A percentile compares a stretch with the other conserved stretches of the same genome.
These are phyloP conservation scores for Bombyx huttoni DNA, from an alignment of 2,888 invertebrate species.

Conservation along the genomic window DNA sequence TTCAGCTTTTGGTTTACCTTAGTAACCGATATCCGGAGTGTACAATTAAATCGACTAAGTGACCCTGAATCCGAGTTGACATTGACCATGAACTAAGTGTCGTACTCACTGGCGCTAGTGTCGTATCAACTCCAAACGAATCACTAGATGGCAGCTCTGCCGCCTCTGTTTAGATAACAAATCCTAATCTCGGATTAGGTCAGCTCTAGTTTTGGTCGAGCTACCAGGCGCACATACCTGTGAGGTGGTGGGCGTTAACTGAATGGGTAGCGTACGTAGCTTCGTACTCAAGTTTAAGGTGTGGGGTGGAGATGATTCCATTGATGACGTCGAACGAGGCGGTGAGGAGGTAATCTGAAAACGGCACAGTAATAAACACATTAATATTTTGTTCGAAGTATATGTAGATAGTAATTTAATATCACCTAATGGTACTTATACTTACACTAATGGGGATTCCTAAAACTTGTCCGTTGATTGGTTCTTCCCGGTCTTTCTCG, in stretches of 20 bases:
- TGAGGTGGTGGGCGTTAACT: constrained; percentile 58
- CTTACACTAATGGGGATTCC: constrained; percentile 64
- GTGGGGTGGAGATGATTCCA: constrained; percentile 45
- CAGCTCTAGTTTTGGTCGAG: constrained; percentile 51
- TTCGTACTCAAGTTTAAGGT: constrained; percentile 59
- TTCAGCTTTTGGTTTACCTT: too few relatives aligned
- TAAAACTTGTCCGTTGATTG: constrained; percentile 51
- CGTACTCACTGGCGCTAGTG: not conserved
- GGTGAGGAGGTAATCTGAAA: constrained; percentile 55
- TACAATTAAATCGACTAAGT: not conserved
- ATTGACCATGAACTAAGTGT: not conserved
- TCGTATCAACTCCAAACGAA: not conserved
- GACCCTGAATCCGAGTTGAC: constrained; percentile 1
- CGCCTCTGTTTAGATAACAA: not conserved
- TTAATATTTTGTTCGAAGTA: too few relatives aligned
- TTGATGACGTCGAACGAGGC: constrained; percentile 31
- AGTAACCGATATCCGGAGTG: too few relatives aligned
- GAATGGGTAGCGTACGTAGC: constrained; percentile 56
- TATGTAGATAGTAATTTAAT: not conserved
- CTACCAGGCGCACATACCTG: constrained; percentile 62
- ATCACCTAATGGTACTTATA: constrained; percentile 8
- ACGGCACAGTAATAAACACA: not conserved
- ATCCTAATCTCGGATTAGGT: constrained; percentile 44
- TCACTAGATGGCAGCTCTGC: constrained; percentile 12
- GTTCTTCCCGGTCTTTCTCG: constrained; percentile 48